Conservation (phyloP, 2,797 vertebrate genomes). For the Natrix natrix region DNA sequence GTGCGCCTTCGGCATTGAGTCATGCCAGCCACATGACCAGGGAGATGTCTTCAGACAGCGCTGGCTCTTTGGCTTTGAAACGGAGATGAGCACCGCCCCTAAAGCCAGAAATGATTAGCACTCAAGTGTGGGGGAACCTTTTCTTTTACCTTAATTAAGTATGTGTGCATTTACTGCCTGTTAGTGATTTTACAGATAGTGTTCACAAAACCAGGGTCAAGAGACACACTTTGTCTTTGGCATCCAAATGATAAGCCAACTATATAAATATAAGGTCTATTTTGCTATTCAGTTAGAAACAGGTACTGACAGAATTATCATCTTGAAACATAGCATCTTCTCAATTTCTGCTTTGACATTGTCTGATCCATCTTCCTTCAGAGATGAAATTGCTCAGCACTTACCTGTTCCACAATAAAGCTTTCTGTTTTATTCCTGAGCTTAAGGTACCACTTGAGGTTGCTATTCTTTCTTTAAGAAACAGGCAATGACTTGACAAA, state of each 20-base stretch:
- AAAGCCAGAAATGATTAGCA: too few species aligned
- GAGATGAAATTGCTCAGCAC: constrained; percentile 40
- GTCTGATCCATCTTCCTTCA: constrained; percentile 9
- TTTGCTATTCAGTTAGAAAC: background rate
- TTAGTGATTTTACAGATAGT: background rate
- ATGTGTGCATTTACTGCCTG: background rate
- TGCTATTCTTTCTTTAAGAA: constrained; percentile 50
- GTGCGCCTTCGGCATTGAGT: too few species aligned
- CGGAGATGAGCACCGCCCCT: too few species aligned
- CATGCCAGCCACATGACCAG: too few species aligned
- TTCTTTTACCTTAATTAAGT: background rate
- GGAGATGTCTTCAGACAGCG: too few species aligned
- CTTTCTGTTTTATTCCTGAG: constrained; percentile 25
- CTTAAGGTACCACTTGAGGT: constrained; percentile 38
- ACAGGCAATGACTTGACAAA: constrained; percentile 54
- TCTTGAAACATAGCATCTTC: constrained; percentile 10
- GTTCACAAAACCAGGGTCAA: background rate
- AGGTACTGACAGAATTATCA: background rate
- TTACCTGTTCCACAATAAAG: constrained; percentile 39
- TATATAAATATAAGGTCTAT: background rate
- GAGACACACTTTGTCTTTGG: background rate
- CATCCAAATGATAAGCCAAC: background rate
- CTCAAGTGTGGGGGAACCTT: too few species aligned
- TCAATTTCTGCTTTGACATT: background rate
- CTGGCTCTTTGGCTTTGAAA: too few species aligned